Conservation (phyloP, 2,797 vertebrate species). For the Galago senegalensis region DNA sequence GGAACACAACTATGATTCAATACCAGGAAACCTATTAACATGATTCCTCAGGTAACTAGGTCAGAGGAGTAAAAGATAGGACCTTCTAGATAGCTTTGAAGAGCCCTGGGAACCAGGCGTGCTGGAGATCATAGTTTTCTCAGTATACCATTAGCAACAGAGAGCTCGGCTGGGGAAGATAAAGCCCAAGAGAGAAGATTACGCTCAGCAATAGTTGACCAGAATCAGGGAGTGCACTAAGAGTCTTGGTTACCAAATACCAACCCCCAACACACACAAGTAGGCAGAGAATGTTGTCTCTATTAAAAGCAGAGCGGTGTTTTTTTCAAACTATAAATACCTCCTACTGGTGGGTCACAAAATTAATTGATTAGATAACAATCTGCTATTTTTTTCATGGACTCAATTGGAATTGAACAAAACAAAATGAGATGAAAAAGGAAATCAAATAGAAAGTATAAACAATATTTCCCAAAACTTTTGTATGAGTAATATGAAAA, state of each 20-base stretch:
- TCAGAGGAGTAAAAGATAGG: not conserved
- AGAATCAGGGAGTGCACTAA: not conserved
- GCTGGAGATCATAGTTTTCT: not conserved
- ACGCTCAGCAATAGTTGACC: not conserved
- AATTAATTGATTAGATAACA: not conserved
- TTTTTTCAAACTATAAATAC: not conserved
- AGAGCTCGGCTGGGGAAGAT: not conserved
- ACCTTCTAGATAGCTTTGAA: not conserved
- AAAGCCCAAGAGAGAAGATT: not conserved
- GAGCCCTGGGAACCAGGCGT: not conserved
- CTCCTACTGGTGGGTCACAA: not conserved
- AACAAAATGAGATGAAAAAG: not conserved
- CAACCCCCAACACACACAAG: not conserved
- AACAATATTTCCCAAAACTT: constrained; percentile 2
- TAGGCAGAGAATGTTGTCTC: not conserved
- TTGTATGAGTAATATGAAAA: not conserved
- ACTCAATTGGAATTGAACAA: not conserved
- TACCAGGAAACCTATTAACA: constrained; percentile 27
- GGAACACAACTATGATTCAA: constrained; percentile 36
- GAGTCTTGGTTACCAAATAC: not conserved
- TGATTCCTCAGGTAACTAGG: not conserved
- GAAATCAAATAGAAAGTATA: not conserved
- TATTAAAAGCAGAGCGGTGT: not conserved
- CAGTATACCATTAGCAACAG: not conserved
- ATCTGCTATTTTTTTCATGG: not conserved